Base-by-base conservation (phyloP, 2,888 invertebrate genomes). In the Idaea biselata region DNA sequence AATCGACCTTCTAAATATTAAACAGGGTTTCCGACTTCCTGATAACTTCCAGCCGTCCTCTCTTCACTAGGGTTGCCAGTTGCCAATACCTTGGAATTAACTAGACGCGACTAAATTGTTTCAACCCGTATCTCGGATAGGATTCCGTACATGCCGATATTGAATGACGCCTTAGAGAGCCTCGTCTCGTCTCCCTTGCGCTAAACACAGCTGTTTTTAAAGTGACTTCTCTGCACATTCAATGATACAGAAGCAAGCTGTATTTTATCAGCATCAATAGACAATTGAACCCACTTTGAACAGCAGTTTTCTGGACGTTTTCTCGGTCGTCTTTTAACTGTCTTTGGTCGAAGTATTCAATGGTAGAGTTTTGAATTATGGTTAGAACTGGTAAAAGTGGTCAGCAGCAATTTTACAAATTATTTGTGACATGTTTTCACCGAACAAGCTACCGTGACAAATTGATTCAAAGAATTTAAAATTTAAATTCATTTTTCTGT, bases 1-100 rank as follows among this genome's bases (percentile, higher is more conserved):
- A 58, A 66, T 67, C 68, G 67, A 58, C 61, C 59, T 54, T 67
- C 64, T 68, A 66, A 68, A 68, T 70, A 70, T 67, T 70, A 67
- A 70, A 60, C 68, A 67, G 64, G n/a, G 18, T 44, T 16, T 33
- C 60, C 58, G 66, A 63, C 64, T 66, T 67, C 61, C 65, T 66
- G 66, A 66, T 68, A 66, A 66, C 65, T 65, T 62, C 44, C 44
- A 14, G 44, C 44, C 44, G 3, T 14, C 14, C 44, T 44, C 44
- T 14, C 8, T 44, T 44, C 14, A 32, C 32, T 32, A 44, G 44
- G 44, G 44, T 44, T 44, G 44, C 8, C 11, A 44, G 14, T 44
- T 44, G 7, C 33, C 7, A 33, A 11, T 25, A 25, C 25, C 25
- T 25, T 25, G 25, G 25, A 25, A 25, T 25, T 25, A 25, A 25